Evolutionary conservation across 2,888 invertebrate genomes (phyloP).

Genomic region (Corythucha ciliata): DNA sequence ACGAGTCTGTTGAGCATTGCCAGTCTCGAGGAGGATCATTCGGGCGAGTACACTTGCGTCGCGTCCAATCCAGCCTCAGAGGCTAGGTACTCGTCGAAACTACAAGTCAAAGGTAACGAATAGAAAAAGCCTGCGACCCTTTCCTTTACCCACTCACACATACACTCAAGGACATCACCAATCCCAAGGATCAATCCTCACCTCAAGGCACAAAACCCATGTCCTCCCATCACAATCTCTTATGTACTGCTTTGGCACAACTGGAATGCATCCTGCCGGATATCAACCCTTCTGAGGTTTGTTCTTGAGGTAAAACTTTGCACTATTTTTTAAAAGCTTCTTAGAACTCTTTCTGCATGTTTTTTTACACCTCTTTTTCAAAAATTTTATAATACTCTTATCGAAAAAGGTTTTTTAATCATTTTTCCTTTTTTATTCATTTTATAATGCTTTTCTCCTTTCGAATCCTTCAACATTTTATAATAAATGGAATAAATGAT

Average conservation of each 20-base stretch:
- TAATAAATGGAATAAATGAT: no score
- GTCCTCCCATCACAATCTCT: conserved; percentile 28
- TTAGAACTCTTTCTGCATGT: conserved; percentile 36
- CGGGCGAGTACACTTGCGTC: conserved; percentile 68
- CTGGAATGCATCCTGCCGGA: conserved; percentile 53
- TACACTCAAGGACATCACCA: background rate
- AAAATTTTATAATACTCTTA: conserved; percentile 22
- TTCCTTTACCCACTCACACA: conserved; percentile 24
- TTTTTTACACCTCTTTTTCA: conserved; percentile 32
- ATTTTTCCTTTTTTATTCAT: background rate
- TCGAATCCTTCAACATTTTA: conserved; percentile 4
- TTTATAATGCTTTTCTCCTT: conserved; percentile 10
- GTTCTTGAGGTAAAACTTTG: conserved; percentile 45
- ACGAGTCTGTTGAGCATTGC: conserved; percentile 68
- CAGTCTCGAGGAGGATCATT: conserved; percentile 62
- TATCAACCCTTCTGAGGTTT: conserved; percentile 37
- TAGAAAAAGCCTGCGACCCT: conserved; percentile 19
- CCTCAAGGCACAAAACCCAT: conserved; percentile 28
- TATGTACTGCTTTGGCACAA: conserved; percentile 51
- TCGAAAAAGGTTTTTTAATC: no score
- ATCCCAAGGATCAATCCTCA: conserved; percentile 28
- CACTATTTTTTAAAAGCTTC: conserved; percentile 37
- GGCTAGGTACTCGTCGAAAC: conserved; percentile 68
- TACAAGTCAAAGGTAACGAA: conserved; percentile 68
- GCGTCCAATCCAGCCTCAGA: conserved; percentile 69